Base-by-base conservation (phyloP, 2,888 invertebrate species). In the Mythimna lalbum region DNA sequence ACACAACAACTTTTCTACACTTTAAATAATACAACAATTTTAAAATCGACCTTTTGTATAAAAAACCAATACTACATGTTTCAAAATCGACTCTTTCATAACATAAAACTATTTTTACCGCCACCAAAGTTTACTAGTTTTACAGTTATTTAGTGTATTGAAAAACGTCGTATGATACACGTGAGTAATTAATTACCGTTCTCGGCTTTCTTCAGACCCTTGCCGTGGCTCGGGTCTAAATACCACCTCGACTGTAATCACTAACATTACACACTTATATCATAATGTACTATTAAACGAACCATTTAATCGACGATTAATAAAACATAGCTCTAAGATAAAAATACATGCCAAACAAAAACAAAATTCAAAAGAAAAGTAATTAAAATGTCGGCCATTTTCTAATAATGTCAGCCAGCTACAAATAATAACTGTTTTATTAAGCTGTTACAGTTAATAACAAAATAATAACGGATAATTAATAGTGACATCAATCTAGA, bases 371-470 rank as follows among this genome's bases (percentile, higher is more conserved):
- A 71, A 23, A 64, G 50, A 27, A 73, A 66, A 63, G 64, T 70
- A 73, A 81, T 82, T 80, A 74, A 69, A 68, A 66, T 39, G 69
- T 76, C 83, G 21, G 57, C 64, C 55, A n/a, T 62, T 57, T 52
- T 47, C 23, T 57, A 65, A 60, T 60, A 55, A 63, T 53, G 63
- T 63, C 53, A 64, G 21, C 57, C 53, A 64, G 21, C 57, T 57
- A 39, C 64, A 66, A 70, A 74, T 76, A 76, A 70, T 71, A 79
- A 57, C 59, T 21, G 21, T 73, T 63, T 33, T 63, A 60, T 62
- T 21, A 64, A 64, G 72, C 56, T 39, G 57, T 78, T 61, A 77
- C 47, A 12, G 31, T 23, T 77, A 59, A 62, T 53, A 69, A 69
- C 27, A 61, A 61, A 77, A 61, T 56, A 77, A 50, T 64, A 78